These are phyloP conservation scores for Halcyon senegalensis DNA, from an alignment of 2,113 vertebrate species.

Conservation along the genomic window DNA sequence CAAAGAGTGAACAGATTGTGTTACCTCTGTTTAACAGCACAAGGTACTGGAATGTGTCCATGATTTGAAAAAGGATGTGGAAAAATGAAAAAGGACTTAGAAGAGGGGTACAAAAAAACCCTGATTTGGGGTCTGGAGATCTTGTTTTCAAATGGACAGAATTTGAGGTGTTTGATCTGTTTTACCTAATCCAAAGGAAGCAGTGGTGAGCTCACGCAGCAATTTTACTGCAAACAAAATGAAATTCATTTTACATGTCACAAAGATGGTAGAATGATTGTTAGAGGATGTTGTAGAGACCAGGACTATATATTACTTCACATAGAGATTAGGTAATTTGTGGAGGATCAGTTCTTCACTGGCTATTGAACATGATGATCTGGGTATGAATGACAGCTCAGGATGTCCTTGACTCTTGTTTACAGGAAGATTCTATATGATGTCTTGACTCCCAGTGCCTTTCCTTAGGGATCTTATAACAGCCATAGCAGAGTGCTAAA, in stretches of 20 bases:
- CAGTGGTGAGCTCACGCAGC: background rate
- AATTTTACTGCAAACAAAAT: background rate
- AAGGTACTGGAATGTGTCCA: conserved; percentile 5
- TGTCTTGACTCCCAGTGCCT: background rate
- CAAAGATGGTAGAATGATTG: background rate
- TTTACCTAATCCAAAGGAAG: background rate
- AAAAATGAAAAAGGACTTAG: conserved; percentile 15
- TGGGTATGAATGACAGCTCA: background rate
- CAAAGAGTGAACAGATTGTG: conserved; percentile 3
- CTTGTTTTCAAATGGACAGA: background rate
- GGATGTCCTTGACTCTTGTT: background rate
- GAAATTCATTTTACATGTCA: background rate
- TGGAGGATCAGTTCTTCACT: background rate
- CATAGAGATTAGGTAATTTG: background rate
- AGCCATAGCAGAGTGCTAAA: background rate
- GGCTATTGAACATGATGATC: background rate
- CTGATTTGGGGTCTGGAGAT: background rate
- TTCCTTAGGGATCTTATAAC: background rate
- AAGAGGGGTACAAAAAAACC: background rate
- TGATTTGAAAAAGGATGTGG: background rate
- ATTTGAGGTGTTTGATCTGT: background rate
- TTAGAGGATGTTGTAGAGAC: background rate
- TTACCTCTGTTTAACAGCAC: conserved; percentile 46
- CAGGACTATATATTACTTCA: background rate
- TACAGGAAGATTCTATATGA: background rate